Percentiles rank a stretch among this genome's conserved stretches.
Conservation (phyloP, 2,888 invertebrate genomes). For the Synanthedon andrenaeformis region DNA sequence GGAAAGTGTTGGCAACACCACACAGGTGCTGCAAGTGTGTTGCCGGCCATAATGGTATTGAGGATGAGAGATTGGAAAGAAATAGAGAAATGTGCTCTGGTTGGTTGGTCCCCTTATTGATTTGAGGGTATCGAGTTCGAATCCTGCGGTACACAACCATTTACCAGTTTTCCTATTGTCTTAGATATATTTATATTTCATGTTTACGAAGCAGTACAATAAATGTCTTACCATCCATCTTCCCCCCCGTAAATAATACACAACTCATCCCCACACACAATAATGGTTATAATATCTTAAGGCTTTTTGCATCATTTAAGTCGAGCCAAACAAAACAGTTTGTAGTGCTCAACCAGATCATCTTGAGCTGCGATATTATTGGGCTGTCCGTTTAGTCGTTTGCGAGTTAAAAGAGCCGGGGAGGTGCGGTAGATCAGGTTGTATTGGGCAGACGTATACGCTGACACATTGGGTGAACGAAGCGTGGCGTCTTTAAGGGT, state of each 20-base stretch:
- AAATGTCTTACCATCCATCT: constrained; percentile 18
- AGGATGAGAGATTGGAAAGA: no score
- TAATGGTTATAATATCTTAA: constrained; percentile 27
- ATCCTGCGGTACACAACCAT: no score
- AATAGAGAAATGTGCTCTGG: no score
- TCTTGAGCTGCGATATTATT: constrained; percentile 13
- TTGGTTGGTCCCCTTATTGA: no score
- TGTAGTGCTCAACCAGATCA: constrained; percentile 18
- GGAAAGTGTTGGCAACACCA: no score
- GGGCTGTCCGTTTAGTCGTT: constrained; percentile 7
- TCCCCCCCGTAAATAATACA: constrained; percentile 15
- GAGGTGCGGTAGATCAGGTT: constrained; percentile 9
- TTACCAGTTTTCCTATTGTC: no score
- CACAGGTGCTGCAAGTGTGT: no score
- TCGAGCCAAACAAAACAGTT: constrained; percentile 31
- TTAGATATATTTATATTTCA: not conserved
- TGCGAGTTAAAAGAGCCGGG: not conserved
- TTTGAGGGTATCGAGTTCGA: no score
- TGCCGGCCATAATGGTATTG: no score
- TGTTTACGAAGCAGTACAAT: not conserved
- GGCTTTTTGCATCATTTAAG: constrained; percentile 46
- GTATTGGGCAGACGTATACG: constrained; percentile 14
- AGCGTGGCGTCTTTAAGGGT: constrained; percentile 16
- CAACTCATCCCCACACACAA: constrained; percentile 12
- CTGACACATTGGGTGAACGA: constrained; percentile 19